Conservation (phyloP, 2,113 vertebrate species). For the Seriola dumerili region DNA sequence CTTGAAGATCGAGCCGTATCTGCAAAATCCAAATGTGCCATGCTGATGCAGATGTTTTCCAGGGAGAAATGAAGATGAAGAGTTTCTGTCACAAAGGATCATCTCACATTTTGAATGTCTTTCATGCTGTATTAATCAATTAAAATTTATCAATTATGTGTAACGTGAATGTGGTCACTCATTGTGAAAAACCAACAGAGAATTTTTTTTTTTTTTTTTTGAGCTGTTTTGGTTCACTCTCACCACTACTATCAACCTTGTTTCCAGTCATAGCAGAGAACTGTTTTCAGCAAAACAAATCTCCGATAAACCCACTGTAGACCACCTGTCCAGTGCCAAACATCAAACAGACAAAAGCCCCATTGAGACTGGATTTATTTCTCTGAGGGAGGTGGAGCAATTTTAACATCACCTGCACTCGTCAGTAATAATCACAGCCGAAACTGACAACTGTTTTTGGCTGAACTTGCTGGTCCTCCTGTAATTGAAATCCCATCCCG, state of each 20-base stretch:
- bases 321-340: neutral
- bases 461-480: too few species aligned
- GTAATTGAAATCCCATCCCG: too few species aligned
- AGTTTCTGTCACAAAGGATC: constrained; percentile 22
- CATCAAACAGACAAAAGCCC: neutral
- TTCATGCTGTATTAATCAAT: neutral
- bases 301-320: neutral
- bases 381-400: neutral
- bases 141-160: neutral
- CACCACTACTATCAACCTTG: too few species aligned
- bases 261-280: neutral
- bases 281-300: neutral
- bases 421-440: neutral
- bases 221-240: neutral
- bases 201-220: neutral
- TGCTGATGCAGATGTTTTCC: constrained; percentile 35
- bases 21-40: constrained; percentile 11
- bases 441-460: neutral
- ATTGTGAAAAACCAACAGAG: neutral
- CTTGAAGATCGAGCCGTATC: constrained; percentile 13
- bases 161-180: neutral
- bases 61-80: neutral
- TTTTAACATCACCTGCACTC: neutral
- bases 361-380: neutral
- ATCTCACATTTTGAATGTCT: neutral